Conservation (phyloP, 1,140 invertebrate species). For the Monomorium pharaonis region DNA sequence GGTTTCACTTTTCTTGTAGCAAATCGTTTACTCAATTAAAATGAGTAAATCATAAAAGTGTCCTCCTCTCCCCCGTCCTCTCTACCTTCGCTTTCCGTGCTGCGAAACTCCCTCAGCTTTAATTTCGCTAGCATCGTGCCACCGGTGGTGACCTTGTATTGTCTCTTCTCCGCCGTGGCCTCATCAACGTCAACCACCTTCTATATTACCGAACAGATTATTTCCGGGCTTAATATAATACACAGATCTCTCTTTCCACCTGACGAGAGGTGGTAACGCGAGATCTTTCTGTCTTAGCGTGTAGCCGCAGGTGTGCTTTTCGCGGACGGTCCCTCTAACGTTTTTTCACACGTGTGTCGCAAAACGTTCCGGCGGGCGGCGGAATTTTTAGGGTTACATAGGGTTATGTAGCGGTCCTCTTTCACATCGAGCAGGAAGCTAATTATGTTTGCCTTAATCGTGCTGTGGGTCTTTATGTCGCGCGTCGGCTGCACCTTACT, state of each 20-base stretch:
- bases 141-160: conserved; percentile 81
- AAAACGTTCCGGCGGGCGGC: not conserved
- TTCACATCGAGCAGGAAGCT: too few relatives aligned
- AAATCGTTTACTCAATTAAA: too few relatives aligned
- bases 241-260: conserved; percentile 16
- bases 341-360: not conserved
- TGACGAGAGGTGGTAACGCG: not conserved
- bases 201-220: conserved; percentile 81
- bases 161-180: conserved; percentile 70
- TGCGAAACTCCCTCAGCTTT: conserved; percentile 74
- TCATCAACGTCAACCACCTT: conserved; percentile 80
- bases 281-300: not conserved
- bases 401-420: too few relatives aligned
- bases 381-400: conserved; percentile 12
- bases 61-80: not conserved
- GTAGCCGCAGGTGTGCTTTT: not conserved
- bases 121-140: conserved; percentile 79
- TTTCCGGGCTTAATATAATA: conserved; percentile 82
- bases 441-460: too few relatives aligned
- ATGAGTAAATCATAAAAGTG: too few relatives aligned
- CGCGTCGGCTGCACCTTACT: too few relatives aligned
- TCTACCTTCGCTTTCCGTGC: conserved; percentile 60
- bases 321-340: not conserved
- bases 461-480: too few relatives aligned
- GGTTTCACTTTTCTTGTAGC: too few relatives aligned